phyloP scores from a whole-genome alignment of 2,797 vertebrate genomes.

The Liparis tanakae region DNA sequence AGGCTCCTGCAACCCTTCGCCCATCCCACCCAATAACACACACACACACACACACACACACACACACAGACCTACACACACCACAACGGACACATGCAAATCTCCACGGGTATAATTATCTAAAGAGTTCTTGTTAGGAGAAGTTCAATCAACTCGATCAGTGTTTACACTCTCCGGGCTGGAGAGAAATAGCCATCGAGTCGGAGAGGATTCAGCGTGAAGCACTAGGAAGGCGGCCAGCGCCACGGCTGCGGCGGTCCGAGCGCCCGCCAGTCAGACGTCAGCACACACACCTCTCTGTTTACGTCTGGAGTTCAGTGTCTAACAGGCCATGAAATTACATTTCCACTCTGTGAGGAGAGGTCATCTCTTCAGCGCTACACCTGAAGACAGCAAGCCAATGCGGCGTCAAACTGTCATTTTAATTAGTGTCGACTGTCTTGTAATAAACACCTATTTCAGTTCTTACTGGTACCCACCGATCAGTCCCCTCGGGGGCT shows the following conservation, averaged over 20 bases:
- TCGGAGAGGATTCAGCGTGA: conserved; percentile 35
- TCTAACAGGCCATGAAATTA: conserved; percentile 83
- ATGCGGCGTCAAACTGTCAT: conserved; percentile 68
- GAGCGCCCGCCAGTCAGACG: conserved; percentile 45
- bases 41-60: conserved; percentile 5
- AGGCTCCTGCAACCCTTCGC: neutral
- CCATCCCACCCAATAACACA: neutral
- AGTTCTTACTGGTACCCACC: conserved; percentile 8
- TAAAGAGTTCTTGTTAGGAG: conserved; percentile 44
- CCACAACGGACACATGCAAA: neutral
- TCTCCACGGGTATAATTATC: conserved; percentile 36
- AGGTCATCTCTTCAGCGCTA: conserved; percentile 63
- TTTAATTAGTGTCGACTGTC: conserved; percentile 72
- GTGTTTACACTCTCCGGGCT: conserved; percentile 63
- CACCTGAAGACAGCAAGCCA: conserved; percentile 66
- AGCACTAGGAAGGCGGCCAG: conserved; percentile 32
- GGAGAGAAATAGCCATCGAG: conserved; percentile 53
- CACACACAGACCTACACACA: conserved; percentile 11
- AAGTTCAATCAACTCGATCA: conserved; percentile 55
- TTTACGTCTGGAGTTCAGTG: conserved; percentile 71
- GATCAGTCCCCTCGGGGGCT: neutral
- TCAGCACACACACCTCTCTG: conserved; percentile 55
- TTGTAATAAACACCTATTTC: conserved; percentile 30
- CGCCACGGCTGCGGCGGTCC: conserved; percentile 33
- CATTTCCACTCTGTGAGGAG: conserved; percentile 69